Percentiles rank a stretch among this genome's conserved stretches.
phyloP scores from a whole-genome alignment of 2,797 vertebrate species.

The Streptopelia turtur region DNA sequence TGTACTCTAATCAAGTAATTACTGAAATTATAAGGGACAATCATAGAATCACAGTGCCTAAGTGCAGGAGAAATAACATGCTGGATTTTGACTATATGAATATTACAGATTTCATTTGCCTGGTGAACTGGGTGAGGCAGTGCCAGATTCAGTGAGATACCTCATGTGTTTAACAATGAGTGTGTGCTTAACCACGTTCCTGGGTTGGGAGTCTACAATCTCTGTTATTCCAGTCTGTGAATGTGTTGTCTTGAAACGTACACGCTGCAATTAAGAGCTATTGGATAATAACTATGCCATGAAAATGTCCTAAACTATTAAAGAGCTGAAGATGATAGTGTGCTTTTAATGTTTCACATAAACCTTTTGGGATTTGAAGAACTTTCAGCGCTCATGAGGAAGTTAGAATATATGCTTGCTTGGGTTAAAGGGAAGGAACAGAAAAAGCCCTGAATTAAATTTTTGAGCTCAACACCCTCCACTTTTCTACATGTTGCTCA shows the following conservation, averaged over 20 bases:
- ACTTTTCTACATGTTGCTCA: slow-evolving; percentile 68
- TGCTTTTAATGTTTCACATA: slow-evolving; percentile 77
- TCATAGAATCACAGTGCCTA: not conserved
- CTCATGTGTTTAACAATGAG: not conserved
- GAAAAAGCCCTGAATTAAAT: slow-evolving; percentile 74
- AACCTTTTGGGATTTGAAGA: slow-evolving; percentile 80
- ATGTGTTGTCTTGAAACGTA: slow-evolving; percentile 71
- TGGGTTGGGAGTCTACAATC: not conserved
- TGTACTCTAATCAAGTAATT: not conserved
- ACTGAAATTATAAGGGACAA: not conserved
- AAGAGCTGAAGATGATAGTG: slow-evolving; percentile 77
- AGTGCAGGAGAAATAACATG: not conserved
- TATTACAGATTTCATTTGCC: not conserved
- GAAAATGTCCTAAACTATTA: slow-evolving; percentile 79
- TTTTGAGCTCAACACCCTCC: slow-evolving; percentile 65
- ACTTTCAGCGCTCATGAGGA: slow-evolving; percentile 70
- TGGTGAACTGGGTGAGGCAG: not conserved
- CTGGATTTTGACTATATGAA: not conserved
- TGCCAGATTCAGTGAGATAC: not conserved
- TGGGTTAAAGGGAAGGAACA: slow-evolving; percentile 73
- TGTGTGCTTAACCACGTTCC: not conserved
- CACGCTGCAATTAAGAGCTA: slow-evolving; percentile 77
- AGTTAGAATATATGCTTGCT: slow-evolving; percentile 74
- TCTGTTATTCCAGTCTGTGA: slow-evolving; percentile 38
- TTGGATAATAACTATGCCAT: slow-evolving; percentile 77